These are phyloP conservation scores for Acleris cristana DNA, from an alignment of 2,888 invertebrate genomes.

Conservation along the genomic window DNA sequence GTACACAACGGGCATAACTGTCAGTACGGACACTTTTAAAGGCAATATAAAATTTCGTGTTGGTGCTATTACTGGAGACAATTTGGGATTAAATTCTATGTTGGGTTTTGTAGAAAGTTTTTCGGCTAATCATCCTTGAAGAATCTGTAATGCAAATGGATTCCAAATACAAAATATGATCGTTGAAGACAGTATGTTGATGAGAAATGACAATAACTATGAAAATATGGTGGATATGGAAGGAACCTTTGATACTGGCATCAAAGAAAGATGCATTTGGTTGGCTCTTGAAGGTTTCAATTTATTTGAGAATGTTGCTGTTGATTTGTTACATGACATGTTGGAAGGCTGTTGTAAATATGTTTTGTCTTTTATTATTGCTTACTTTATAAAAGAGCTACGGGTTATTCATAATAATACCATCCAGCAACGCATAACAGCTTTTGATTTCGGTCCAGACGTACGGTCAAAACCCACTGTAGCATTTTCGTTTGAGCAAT, in stretches of 20 bases:
- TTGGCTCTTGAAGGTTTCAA: slow-evolving; percentile 11
- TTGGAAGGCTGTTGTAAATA: slow-evolving; percentile 30
- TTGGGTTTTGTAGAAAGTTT: too few relatives aligned
- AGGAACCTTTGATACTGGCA: slow-evolving; percentile 4
- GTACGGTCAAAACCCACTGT: not conserved
- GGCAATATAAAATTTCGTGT: slow-evolving; percentile 4
- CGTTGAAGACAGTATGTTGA: slow-evolving; percentile 1
- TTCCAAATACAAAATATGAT: slow-evolving; percentile 4
- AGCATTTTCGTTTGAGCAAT: not conserved
- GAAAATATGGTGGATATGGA: not conserved
- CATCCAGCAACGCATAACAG: slow-evolving; percentile 2
- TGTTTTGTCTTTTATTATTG: slow-evolving; percentile 30
- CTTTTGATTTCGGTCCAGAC: slow-evolving; percentile 24
- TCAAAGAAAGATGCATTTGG: slow-evolving; percentile 16
- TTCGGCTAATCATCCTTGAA: not conserved
- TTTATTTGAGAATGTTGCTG: slow-evolving; percentile 12
- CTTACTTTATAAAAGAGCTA: slow-evolving; percentile 7
- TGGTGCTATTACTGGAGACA: too few relatives aligned
- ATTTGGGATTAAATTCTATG: too few relatives aligned
- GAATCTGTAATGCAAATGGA: not conserved
- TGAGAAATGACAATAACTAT: slow-evolving; percentile 12
- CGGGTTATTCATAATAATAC: slow-evolving; percentile 2
- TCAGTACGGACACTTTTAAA: slow-evolving; percentile 2
- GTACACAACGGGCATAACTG: not conserved
- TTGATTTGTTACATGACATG: slow-evolving; percentile 28